Base-by-base conservation (phyloP, 2,797 vertebrate genomes). In the Zenarchopterus dispar region DNA sequence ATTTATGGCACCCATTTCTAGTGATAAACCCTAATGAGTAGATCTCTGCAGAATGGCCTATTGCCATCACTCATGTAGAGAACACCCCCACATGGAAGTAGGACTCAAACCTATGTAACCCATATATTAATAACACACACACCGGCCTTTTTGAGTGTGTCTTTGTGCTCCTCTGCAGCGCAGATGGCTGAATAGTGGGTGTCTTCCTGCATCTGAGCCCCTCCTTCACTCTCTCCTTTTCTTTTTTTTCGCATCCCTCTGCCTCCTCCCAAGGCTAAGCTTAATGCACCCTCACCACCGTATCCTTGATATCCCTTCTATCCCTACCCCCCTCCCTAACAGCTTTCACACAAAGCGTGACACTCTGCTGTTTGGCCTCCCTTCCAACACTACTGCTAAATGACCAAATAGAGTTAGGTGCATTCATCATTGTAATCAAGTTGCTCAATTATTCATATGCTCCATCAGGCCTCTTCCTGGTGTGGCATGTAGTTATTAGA, bases 371-470 rank as follows among this genome's bases (percentile, higher is more conserved):
- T 62, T 81, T 67, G 71, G 67, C 80, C 65, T 78, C 67, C 67
- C 76, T 77, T 68, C 58, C 72, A 44, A 22, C 60, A 65, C 78
- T 74, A 69, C 78, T 86, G 81, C 84, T 89, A 90, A 90, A 90
- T 82, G 85, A 85, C 63, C 74, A 83, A 83, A 90, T 78, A 86
- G 83, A 86, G 89, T 85, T 84, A 73, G 70, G 77, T 61, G 75
- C 91, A 91, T 93, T 90, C 85, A 91, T 94, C 91, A 92, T 72
- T 80, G 86, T 92, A 92, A 92, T 93, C 90, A 91, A 82, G 80
- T 73, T 89, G 73, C 70, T 94, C 88, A 93, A 93, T 93, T 93
- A 93, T 94, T 93, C 80, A 93, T 87, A 58, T 80, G 51, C 70
- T 91, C 86, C 86, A 88, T 88, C 91, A 90, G 83, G 73, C 75